Conservation (phyloP, 2,113 vertebrate genomes). For the Damaliscus lunatus region DNA sequence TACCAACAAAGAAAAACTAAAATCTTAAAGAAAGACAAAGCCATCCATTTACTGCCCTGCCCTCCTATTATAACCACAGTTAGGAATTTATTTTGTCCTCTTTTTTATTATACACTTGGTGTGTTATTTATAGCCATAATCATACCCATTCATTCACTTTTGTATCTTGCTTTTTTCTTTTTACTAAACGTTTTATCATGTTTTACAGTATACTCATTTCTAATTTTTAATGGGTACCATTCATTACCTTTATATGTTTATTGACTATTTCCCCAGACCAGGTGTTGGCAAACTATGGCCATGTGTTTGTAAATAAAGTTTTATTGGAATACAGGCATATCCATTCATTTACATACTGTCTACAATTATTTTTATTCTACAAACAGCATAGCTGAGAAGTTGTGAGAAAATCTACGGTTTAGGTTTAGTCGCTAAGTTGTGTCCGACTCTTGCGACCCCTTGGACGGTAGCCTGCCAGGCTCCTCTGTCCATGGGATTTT, state of each 20-base stretch:
- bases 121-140: not conserved
- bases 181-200: not conserved
- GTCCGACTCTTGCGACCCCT: no score
- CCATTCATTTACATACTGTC: not conserved
- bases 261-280: not conserved
- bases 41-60: not conserved
- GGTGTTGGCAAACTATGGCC: not conserved
- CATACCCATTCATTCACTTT: not conserved
- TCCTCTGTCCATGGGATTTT: no score
- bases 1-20: conserved; percentile 28
- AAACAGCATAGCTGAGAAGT: not conserved
- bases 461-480: no score
- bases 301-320: not conserved
- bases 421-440: no score
- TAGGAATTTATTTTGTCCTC: not conserved
- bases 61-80: not conserved
- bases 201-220: not conserved
- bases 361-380: not conserved
- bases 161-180: not conserved
- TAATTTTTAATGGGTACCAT: not conserved
- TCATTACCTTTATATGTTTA: not conserved
- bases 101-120: not conserved
- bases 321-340: not conserved
- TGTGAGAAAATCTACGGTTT: not conserved
- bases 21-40: not conserved